Base-by-base conservation (phyloP, 2,888 invertebrate species). In the Stictocephala bisonia region DNA sequence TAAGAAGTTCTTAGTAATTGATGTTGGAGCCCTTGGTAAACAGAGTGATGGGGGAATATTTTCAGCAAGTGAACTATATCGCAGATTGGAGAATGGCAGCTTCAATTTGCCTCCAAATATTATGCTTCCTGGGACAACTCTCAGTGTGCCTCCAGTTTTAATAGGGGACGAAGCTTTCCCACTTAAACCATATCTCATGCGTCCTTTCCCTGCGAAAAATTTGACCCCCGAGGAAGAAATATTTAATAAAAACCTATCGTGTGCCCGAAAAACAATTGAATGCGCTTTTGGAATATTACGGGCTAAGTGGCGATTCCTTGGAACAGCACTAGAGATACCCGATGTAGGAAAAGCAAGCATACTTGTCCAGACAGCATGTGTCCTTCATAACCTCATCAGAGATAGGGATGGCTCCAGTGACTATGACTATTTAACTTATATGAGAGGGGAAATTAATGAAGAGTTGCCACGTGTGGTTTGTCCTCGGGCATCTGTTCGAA, bases 11-110 rank as follows among this genome's bases (percentile, higher is more conserved):
- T 22, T 70, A 27, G 24, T 41, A 15, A 66, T 73, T 7, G 70
- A 73, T 66, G 64, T 75, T 20, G 75, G 73, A 27, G 56, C 22
- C 13, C 53, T 48, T 26, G 70, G 74, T 11, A 64, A 51, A 51
- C 74, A 71, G 18, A 60, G 66, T 51, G 70, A 74, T 51, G 66
- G 71, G 15, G 66, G 35, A 13, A 66, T 41, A 35, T 66, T 66
- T 58, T 27, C 29, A 29, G 58, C 58, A 4, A 58, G 27, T 29
- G 58, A 58, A 29, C 18, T 58, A 15, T 58, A 58, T 18, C 58
- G 58, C 29, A 58, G 58, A 58, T 58, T 58, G 18, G 58, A 58
- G 18, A 9, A 26, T n/a, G 27, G 27, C 3, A 26, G 27, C 9
- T 18, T 58, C 15, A 29, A 18, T 15, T 7, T 58, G 58, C 58